Conservation (phyloP, 2,113 vertebrate genomes). For the Paedocypris sp. region DNA sequence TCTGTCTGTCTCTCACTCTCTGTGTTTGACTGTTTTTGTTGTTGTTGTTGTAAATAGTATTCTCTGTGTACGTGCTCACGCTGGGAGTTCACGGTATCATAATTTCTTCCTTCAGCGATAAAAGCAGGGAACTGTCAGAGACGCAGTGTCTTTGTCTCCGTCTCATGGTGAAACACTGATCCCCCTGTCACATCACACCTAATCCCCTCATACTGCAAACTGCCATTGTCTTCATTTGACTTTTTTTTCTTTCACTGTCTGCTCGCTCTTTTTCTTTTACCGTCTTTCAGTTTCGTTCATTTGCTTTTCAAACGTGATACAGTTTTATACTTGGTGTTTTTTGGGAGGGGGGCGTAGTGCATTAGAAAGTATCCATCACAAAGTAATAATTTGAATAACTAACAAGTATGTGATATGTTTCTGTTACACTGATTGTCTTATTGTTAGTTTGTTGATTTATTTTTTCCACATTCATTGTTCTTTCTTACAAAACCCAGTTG, state of each 20-base stretch:
- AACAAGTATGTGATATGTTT: too few relatives aligned
- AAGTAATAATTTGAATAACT: background rate
- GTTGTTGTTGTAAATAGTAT: slow-evolving; percentile 1
- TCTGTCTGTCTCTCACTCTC: background rate
- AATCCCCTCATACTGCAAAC: slow-evolving; percentile 52
- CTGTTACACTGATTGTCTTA: too few relatives aligned
- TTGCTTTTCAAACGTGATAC: slow-evolving; percentile 16
- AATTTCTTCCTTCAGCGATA: slow-evolving; percentile 56
- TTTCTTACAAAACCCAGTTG: too few relatives aligned
- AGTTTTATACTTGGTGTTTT: slow-evolving; percentile 7
- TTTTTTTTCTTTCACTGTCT: slow-evolving; percentile 39
- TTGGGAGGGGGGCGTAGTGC: too few relatives aligned
- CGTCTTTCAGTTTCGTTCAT: slow-evolving; percentile 23
- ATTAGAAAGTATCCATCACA: background rate
- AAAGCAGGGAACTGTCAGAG: slow-evolving; percentile 50
- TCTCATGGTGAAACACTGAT: slow-evolving; percentile 40
- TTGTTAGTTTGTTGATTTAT: too few relatives aligned
- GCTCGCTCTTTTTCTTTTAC: background rate
- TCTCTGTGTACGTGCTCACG: slow-evolving; percentile 8
- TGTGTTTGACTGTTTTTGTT: background rate
- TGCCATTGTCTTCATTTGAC: slow-evolving; percentile 51
- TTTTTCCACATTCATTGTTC: too few relatives aligned
- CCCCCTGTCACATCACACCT: slow-evolving; percentile 42
- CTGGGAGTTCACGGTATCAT: slow-evolving; percentile 34
- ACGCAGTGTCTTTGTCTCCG: slow-evolving; percentile 46